Base-by-base conservation (phyloP, 2,113 vertebrate genomes). In the Zosterops hypoxanthus region DNA sequence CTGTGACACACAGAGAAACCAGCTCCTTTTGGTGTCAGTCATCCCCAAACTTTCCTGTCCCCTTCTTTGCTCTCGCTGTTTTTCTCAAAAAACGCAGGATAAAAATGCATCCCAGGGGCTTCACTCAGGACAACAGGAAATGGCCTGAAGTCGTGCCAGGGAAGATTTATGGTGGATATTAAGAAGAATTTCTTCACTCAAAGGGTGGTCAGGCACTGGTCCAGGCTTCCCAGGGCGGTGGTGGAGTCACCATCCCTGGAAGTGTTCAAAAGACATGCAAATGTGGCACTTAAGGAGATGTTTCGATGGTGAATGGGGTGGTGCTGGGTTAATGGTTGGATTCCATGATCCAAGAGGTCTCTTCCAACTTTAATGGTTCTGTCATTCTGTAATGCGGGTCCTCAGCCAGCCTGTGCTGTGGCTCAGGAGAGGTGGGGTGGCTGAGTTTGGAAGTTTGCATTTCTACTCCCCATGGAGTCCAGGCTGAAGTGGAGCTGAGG, bases 251-350 rank as follows among this genome's bases (percentile, higher is more conserved):
- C 41, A 17, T 17, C 19, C 56, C 34, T 77, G 64, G 22, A 63
- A 70, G 7, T 36, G 42, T 9, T 41, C 19, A 44, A 6, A 42
- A 63, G 64, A 24, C 19, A 1, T 1, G 23, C 0, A 1, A 46
- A 70, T 49, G 71, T 77, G 49, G 14, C 42, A 16, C 10, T 3
- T 55, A 55, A 14, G 55, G 61, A 68, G 17, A 5, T 8, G 41
- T 47, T n/a, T 55, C 17, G 5, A 17, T 18, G 19, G 42, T 56
- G 56, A 24, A 23, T 18, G 21, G 19, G 17, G 7, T 63, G 31
- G 41, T 76, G 47, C 47, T 39, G 34, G 25, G 25, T 41, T 26
- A 29, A 6, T 41, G 55, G 61, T 21, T 50, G 71, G 34, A 49
- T 23, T 44, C 6, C 0, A 14, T 14, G 53, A n/a, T 41, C 69